Base-by-base conservation (phyloP, 2,888 invertebrate species). In the Carterocephalus palaemon region DNA sequence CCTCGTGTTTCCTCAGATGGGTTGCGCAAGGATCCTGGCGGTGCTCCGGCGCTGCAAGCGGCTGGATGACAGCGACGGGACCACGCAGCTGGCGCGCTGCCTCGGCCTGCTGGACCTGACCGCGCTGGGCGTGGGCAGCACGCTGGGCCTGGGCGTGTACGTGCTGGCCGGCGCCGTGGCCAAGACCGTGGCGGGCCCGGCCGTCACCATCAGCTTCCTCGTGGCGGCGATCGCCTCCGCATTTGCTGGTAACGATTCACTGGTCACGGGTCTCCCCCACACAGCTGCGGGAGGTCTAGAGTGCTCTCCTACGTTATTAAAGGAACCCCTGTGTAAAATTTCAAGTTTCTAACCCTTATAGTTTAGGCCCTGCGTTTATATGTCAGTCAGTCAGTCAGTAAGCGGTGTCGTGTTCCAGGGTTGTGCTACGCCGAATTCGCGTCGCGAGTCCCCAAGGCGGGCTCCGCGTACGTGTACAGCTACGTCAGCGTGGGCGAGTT, bases 101-200 rank as follows among this genome's bases (percentile, higher is more conserved):
- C 88, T 98, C 26, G 92, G 91, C 1, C 88, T 96, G 0, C 60
- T 95, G 17, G 98, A 98, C 79, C 87, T 98, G 37, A 96, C 96
- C 0, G 93, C 95, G 0, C 84, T 98, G 15, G 98, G 93, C 1
- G 93, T 96, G 20, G 96, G 96, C 48, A 92, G 94, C 51, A 96
- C 96, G 0, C 90, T 98, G 7, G 98, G 98, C 0, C 89, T 98
- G 16, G 98, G 98, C 0, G 97, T 98, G 7, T 98, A 98, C 73
- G 97, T 98, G 32, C 85, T 98, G 49, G 97, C 96, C 3, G 97
- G 97, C 0, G 90, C 93, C 5, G 96, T 97, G 2, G 96, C 97
- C 5, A 93, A 92, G 67, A 90, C 91, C 24, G 92, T 92, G 2
- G 95, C 97, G 0, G 98, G 98, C 0, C 98, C 98, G 0, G 95